phyloP scores from a whole-genome alignment of 2,797 vertebrate genomes.

The Manis crassicaudata region DNA sequence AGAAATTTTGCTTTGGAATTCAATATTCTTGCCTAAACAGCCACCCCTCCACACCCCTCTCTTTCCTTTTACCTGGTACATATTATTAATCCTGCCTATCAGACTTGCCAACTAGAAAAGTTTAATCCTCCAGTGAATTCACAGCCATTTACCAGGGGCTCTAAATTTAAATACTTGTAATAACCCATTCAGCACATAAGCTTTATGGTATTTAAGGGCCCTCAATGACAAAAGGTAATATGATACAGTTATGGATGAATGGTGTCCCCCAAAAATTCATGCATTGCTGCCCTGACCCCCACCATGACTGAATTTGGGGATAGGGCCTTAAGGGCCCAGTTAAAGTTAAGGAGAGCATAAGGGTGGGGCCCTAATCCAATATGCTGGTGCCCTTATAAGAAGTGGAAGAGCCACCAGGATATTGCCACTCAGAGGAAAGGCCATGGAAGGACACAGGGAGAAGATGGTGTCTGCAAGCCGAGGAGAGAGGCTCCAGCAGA shows the following conservation, averaged over 20 bases:
- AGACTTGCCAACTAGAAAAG: not conserved
- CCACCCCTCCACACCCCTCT: too few relatives aligned
- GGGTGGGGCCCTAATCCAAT: not conserved
- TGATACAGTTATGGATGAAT: not conserved
- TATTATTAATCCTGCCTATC: not conserved
- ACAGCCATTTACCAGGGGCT: not conserved
- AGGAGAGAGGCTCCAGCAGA: not conserved
- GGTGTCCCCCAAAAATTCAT: not conserved
- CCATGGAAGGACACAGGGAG: not conserved
- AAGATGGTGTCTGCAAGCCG: too few relatives aligned
- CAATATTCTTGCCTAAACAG: not conserved
- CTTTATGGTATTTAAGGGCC: not conserved
- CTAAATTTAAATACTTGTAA: not conserved
- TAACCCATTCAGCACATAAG: not conserved
- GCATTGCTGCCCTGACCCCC: not conserved
- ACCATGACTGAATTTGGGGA: too few relatives aligned
- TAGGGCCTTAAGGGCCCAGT: not conserved
- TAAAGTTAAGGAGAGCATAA: not conserved
- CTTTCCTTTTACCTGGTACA: not conserved
- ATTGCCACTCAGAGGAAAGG: not conserved
- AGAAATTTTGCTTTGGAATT: not conserved
- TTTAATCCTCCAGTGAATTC: not conserved
- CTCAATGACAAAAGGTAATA: not conserved
- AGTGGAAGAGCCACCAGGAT: not conserved
- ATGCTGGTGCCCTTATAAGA: too few relatives aligned